phyloP scores from a whole-genome alignment of 2,797 vertebrate species.

The Aphelocoma californica region DNA sequence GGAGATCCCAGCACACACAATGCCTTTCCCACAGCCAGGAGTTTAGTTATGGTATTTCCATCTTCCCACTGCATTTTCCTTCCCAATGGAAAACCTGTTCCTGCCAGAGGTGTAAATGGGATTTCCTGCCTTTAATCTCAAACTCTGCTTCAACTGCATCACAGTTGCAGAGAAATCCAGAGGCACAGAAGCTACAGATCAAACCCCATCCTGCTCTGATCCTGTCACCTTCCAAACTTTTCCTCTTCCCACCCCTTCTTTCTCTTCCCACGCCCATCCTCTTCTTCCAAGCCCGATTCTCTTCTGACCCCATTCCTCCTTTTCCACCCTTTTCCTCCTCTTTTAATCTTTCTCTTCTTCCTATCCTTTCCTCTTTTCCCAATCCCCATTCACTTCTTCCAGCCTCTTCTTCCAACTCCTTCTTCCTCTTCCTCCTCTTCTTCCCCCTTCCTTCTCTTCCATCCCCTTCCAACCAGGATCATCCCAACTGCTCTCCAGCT shows the following conservation, averaged over 20 bases:
- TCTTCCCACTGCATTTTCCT: background rate
- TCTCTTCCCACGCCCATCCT: background rate
- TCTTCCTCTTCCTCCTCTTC: no score
- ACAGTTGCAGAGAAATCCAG: background rate
- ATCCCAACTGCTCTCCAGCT: rapidly evolving
- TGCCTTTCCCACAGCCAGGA: background rate
- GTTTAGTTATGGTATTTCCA: background rate
- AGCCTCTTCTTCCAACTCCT: background rate
- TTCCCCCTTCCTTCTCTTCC: background rate
- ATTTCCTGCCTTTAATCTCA: conserved; percentile 60
- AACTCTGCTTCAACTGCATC: background rate
- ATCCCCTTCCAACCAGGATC: background rate
- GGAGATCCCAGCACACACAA: background rate
- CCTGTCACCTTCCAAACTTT: background rate
- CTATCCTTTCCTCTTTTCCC: background rate
- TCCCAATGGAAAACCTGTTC: conserved; percentile 12
- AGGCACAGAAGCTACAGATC: background rate
- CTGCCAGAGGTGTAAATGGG: conserved; percentile 48
- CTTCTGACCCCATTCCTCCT: background rate
- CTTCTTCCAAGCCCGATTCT: background rate
- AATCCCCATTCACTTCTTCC: background rate
- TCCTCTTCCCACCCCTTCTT: background rate
- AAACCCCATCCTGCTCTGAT: background rate
- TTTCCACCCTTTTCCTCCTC: background rate
- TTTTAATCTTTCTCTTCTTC: background rate